A percentile compares a stretch with the other conserved stretches of the same genome.
Evolutionary conservation across 2,888 invertebrate species (phyloP).

Genomic region (Cacoxenus indagator): DNA sequence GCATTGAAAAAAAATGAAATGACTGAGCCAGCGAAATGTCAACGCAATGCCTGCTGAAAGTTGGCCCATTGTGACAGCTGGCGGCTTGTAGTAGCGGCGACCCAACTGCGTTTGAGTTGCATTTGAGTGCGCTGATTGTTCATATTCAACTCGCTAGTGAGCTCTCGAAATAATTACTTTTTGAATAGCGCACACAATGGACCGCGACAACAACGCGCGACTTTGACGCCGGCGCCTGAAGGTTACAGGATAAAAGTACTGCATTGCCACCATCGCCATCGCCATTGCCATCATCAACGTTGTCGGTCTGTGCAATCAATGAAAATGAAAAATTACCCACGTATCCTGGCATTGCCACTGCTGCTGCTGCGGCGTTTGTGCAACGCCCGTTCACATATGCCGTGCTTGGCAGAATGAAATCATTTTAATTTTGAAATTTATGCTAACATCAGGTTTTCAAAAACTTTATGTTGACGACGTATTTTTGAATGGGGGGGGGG

Average conservation of each 20-base stretch:
- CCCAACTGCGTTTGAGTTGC: background rate
- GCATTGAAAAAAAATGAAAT: conserved; percentile 30
- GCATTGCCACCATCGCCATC: background rate
- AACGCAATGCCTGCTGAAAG: conserved; percentile 35
- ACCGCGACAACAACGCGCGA: conserved; percentile 26
- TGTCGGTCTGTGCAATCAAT: conserved; percentile 30
- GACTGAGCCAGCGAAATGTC: conserved; percentile 55
- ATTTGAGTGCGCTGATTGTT: conserved; percentile 16
- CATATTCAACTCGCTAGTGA: background rate
- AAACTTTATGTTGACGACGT: conserved; percentile 37
- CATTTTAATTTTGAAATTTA: conserved; percentile 67
- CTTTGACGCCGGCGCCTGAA: too few species aligned
- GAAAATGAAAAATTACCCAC: conserved; percentile 37
- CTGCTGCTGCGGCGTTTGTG: conserved; percentile 17
- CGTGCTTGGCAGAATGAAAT: conserved; percentile 34
- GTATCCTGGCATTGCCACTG: too few species aligned
- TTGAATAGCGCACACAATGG: conserved; percentile 40
- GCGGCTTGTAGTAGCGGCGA: conserved; percentile 21
- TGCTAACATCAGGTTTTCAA: conserved; percentile 61
- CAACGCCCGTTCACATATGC: conserved; percentile 59
- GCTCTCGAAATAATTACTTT: conserved; percentile 62
- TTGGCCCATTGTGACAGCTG: conserved; percentile 50
- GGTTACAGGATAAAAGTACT: background rate
- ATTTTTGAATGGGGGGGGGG: background rate
- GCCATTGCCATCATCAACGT: background rate